Base-by-base conservation (phyloP, 1,140 invertebrate genomes). In the Pinna nobilis region DNA sequence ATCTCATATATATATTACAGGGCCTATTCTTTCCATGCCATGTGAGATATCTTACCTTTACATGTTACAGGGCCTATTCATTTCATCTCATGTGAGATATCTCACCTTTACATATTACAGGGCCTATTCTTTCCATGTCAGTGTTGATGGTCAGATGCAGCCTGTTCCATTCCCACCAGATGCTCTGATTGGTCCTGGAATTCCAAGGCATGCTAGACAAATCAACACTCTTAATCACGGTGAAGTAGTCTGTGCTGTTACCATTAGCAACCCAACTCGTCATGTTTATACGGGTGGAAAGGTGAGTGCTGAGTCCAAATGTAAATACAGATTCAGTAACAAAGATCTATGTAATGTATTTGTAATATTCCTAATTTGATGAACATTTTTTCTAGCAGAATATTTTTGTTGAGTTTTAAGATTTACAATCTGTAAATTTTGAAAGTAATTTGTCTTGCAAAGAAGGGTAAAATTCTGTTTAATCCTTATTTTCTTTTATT, bases 251-350 rank as follows among this genome's bases (percentile, higher is more conserved):
- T 93, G 98, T 93, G 88, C 98, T 91, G 90, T 99, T 90, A 90
- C 96, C 91, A 92, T 98, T 91, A 88, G 91, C 63, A 95, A 95
- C 90, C 94, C 95, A 44, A 96, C 95, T 68, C 94, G 96, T 87
- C 96, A 97, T 88, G 96, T 99, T 6, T 99, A 98, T 89, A 99
- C 98, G 15, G 98, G 98, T n/a, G 98, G 98, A 64, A 99, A 99
- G 84, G 90, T 88, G 68, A 53, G 73, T 32, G 6, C 49, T 30
- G 18, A 13, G 59, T 23, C 23, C 20, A 33, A n/a, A n/a, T n/a
- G n/a, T n/a, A n/a, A n/a, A n/a, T n/a, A n/a, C n/a, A n/a, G n/a
- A n/a, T n/a, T n/a, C n/a, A n/a, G n/a, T n/a, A n/a, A n/a, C n/a
- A n/a, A n/a, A n/a, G n/a, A n/a, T n/a, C n/a, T n/a, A n/a, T n/a